Conservation (phyloP, 1,140 invertebrate genomes). For the Nebria ingens region DNA sequence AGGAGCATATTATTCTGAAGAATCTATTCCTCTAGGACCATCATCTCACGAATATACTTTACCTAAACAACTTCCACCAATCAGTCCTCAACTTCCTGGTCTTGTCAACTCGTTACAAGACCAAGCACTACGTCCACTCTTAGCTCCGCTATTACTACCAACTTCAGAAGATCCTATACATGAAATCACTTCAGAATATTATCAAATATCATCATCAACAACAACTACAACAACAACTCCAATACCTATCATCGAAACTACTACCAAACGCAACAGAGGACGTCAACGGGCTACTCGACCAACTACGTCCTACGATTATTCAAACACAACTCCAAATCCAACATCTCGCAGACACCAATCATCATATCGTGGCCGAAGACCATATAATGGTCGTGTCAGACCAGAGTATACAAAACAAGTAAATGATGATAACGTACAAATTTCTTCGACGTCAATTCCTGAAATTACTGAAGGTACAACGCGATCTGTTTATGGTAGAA, state of each 20-base stretch:
- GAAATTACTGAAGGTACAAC: slow-evolving; percentile 38
- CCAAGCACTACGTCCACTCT: slow-evolving; percentile 26
- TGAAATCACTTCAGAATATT: slow-evolving; percentile 24
- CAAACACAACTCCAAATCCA: neutral
- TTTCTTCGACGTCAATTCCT: slow-evolving; percentile 18
- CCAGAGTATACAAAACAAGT: slow-evolving; percentile 24
- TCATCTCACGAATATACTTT: slow-evolving; percentile 27
- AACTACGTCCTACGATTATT: slow-evolving; percentile 10
- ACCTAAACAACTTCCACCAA: slow-evolving; percentile 32
- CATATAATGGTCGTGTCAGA: slow-evolving; percentile 23
- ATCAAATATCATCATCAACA: slow-evolving; percentile 26
- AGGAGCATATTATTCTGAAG: neutral
- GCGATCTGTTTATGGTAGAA: slow-evolving; percentile 35
- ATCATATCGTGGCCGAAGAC: slow-evolving; percentile 16
- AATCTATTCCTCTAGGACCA: slow-evolving; percentile 12
- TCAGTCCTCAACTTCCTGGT: slow-evolving; percentile 44
- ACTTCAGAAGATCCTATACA: slow-evolving; percentile 13
- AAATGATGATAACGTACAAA: slow-evolving; percentile 11
- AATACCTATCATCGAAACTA: slow-evolving; percentile 34
- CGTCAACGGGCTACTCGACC: slow-evolving; percentile 22
- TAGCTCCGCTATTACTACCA: slow-evolving; percentile 22
- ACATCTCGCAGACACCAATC: neutral
- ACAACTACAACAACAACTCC: slow-evolving; percentile 36
- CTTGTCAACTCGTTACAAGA: slow-evolving; percentile 50
- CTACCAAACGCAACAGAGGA: slow-evolving; percentile 21